Base-by-base conservation (phyloP, 2,113 vertebrate genomes). In the Caranx melampygus region DNA sequence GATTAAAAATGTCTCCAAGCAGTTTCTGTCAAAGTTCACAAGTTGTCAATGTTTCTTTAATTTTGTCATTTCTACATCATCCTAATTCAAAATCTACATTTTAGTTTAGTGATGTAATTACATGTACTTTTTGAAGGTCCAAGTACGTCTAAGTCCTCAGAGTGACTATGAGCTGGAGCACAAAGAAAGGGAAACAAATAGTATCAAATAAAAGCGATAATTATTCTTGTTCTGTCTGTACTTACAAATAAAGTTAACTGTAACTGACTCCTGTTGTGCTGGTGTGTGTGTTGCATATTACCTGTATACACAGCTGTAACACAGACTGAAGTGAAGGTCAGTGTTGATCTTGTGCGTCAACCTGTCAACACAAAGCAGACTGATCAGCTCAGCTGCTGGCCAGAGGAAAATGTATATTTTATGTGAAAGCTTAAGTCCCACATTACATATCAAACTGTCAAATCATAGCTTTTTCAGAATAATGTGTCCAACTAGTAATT, bases 171-270 rank as follows among this genome's bases (percentile, higher is more conserved):
- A 78, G 55, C 62, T 73, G 40, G 45, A 65, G 70, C 0, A 20
- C 66, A 47, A 62, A 80, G 72, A 65, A 76, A 72, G 47, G 82
- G 78, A 72, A 81, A 72, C 0, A 1, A 57, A 34, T 42, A 42
- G 11, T 20, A 45, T 75, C 35, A 26, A 66, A 58, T 61, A n/a
- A 79, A 57, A 65, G 59, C 33, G 60, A 52, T 61, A 54, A 76
- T 58, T 82, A 55, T 84, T 61, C 35, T 63, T 81, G 75, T 76
- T 83, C 70, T 76, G 35, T 87, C 69, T 90, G 64, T 85, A 78
- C 87, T 82, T 74, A 81, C 14, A 65, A 91, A 89, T 89, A 87
- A 89, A 88, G 44, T 81, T 62, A 66, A 69, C 49, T 40, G 16
- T 15, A 71, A 77, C 35, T 78, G 44, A 86, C 72, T 63, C 45